Percentiles rank a stretch among this genome's conserved stretches.
These are phyloP conservation scores for Drosophila eugracilis DNA, from an alignment of 1,140 invertebrate genomes.

Conservation along the genomic window DNA sequence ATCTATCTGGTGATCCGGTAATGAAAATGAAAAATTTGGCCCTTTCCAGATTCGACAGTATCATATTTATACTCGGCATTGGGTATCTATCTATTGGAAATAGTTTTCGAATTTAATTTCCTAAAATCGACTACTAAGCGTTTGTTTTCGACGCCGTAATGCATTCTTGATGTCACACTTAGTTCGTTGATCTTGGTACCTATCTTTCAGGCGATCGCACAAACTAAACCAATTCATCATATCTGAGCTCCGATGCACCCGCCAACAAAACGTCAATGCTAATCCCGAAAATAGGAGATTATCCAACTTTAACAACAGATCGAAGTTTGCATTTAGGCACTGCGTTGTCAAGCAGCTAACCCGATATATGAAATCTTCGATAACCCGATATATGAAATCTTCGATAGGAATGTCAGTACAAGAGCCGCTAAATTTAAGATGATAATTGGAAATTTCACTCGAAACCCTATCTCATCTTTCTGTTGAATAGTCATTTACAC, in stretches of 20 bases:
- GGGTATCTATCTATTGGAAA: no score
- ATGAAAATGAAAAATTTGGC: no score
- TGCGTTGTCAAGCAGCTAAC: not conserved
- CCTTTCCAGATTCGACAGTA: no score
- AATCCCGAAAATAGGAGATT: not conserved
- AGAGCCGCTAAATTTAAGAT: not conserved
- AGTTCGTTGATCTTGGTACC: not conserved
- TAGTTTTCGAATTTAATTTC: no score
- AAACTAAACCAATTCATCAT: not conserved
- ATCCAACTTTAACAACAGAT: not conserved
- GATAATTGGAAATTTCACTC: not conserved
- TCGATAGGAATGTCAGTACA: not conserved
- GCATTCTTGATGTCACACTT: not conserved
- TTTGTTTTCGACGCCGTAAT: not conserved
- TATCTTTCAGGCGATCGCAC: not conserved
- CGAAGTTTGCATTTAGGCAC: not conserved
- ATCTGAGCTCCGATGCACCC: not conserved
- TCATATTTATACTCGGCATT: no score
- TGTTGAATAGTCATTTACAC: not conserved
- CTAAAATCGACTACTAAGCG: no score
- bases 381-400: not conserved
- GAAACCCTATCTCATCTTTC: not conserved
- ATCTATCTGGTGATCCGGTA: no score
- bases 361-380: not conserved
- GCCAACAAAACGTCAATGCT: not conserved